A percentile compares a stretch with the other conserved stretches of the same genome.
Evolutionary conservation across 2,888 invertebrate genomes (phyloP).

Genomic region (Entomobrya proxima): DNA sequence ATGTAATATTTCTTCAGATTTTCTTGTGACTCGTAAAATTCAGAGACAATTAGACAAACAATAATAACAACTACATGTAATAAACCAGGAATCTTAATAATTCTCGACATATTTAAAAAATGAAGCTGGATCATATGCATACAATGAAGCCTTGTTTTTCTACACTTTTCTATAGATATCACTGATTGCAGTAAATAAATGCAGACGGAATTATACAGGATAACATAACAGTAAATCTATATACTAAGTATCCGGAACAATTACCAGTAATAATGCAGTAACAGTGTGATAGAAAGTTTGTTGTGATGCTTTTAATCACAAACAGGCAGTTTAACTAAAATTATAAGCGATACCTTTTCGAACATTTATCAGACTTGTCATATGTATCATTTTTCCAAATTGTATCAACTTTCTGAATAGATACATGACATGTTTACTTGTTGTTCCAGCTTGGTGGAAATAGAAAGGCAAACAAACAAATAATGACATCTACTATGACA

Average conservation of each 20-base stretch:
- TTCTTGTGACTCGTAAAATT: too few species aligned
- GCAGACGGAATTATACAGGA: not conserved
- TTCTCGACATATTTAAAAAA: not conserved
- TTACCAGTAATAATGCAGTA: conserved; percentile 35
- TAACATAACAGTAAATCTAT: conserved; percentile 13
- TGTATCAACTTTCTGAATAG: too few species aligned
- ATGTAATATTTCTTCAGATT: too few species aligned
- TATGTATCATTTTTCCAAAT: too few species aligned
- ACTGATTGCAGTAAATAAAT: not conserved
- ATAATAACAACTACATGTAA: not conserved
- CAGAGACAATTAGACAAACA: too few species aligned
- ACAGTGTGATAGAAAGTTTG: conserved; percentile 53
- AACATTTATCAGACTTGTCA: too few species aligned
- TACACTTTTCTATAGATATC: conserved; percentile 62
- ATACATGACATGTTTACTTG: too few species aligned
- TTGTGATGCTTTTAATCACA: conserved; percentile 45
- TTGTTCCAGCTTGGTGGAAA: too few species aligned
- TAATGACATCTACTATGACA: too few species aligned
- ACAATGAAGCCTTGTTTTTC: conserved; percentile 65
- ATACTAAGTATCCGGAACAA: not conserved
- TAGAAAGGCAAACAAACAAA: too few species aligned
- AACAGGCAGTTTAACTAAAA: not conserved
- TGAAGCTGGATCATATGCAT: conserved; percentile 59
- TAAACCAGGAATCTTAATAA: not conserved
- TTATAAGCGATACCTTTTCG: too few species aligned